phyloP scores from a whole-genome alignment of 2,888 invertebrate genomes.

The Hyppa rectilinea region DNA sequence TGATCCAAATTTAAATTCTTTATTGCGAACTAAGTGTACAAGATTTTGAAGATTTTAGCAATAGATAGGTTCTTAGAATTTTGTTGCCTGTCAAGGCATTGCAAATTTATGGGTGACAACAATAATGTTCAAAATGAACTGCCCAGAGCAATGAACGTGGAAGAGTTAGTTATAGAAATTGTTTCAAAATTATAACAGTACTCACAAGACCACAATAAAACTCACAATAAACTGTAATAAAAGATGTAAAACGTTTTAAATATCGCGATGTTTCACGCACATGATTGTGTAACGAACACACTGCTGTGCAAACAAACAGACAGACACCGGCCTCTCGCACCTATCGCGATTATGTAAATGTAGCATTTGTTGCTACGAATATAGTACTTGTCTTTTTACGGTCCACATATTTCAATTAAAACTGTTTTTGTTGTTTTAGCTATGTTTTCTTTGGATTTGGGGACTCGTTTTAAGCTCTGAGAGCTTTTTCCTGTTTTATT shows the following conservation, averaged over 20 bases:
- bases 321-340: constrained; percentile 51
- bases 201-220: background rate
- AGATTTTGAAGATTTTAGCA: too few relatives aligned
- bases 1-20: too few relatives aligned
- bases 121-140: background rate
- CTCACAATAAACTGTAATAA: constrained; percentile 37
- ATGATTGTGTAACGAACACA: constrained; percentile 59
- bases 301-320: constrained; percentile 66
- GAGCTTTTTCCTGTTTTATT: background rate
- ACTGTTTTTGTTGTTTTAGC: constrained; percentile 23
- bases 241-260: constrained; percentile 37
- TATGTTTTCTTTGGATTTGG: constrained; percentile 8
- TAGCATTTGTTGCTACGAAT: constrained; percentile 46
- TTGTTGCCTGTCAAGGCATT: too few relatives aligned
- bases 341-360: constrained; percentile 61
- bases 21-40: too few relatives aligned
- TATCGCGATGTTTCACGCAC: constrained; percentile 48
- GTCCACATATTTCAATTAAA: constrained; percentile 51
- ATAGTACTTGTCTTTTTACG: constrained; percentile 58
- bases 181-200: background rate
- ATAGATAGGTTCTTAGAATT: too few relatives aligned
- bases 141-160: background rate
- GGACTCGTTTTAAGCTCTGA: background rate
- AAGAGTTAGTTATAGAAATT: constrained; percentile 1
- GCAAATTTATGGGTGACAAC: too few relatives aligned